A percentile compares a stretch with the other conserved stretches of the same genome.
Conservation (phyloP, 1,140 invertebrate species). For the Solen grandis region DNA sequence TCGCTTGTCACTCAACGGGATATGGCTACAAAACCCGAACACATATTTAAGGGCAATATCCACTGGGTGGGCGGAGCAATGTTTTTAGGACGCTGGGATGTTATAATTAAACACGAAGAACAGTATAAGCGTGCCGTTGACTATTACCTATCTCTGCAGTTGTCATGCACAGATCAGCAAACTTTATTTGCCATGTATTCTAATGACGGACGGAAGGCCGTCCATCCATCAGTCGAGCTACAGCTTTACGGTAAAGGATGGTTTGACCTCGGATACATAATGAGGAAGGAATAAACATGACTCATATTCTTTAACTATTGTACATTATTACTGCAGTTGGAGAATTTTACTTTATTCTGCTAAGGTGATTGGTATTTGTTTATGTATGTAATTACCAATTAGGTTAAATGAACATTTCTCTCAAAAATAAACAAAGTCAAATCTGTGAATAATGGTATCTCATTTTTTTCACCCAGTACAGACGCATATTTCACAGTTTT, state of each 20-base stretch:
- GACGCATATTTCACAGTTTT: too few species aligned
- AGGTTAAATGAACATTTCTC: too few species aligned
- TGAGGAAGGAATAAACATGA: conserved; percentile 10
- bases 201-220: conserved; percentile 47
- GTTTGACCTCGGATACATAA: conserved; percentile 69
- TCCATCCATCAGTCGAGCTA: conserved; percentile 63
- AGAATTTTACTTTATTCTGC: too few species aligned
- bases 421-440: too few species aligned
- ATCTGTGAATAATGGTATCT: too few species aligned
- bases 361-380: too few species aligned
- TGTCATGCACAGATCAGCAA: conserved; percentile 75
- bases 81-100: conserved; percentile 42
- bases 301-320: too few species aligned
- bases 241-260: conserved; percentile 63
- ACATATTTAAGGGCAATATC: conserved; percentile 59
- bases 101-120: conserved; percentile 61
- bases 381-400: too few species aligned
- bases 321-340: too few species aligned
- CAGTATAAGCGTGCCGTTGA: conserved; percentile 65
- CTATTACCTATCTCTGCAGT: conserved; percentile 60
- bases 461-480: too few species aligned
- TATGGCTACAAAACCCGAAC: not conserved
- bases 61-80: conserved; percentile 62
- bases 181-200: conserved; percentile 69
- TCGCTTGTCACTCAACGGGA: conserved; percentile 39